Evolutionary conservation across 2,113 vertebrate species (phyloP).

Genomic region (Cyprinodon tularosa): DNA sequence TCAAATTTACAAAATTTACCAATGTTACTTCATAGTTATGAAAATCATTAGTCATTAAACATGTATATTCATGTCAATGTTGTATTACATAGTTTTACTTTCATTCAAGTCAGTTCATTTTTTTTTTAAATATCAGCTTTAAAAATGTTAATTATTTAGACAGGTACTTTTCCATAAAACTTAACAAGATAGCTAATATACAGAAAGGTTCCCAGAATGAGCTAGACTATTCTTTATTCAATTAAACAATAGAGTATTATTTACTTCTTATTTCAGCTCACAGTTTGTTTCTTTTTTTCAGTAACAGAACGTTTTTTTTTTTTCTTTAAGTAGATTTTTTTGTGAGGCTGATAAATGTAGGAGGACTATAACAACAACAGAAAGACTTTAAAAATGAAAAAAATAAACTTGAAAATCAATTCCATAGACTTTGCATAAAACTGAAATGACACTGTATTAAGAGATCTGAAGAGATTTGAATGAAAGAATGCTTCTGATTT

Average conservation of each 20-base stretch:
- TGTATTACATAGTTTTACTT: too few relatives aligned
- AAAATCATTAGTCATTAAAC: background rate
- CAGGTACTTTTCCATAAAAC: too few relatives aligned
- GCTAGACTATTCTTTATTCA: too few relatives aligned
- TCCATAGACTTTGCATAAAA: background rate
- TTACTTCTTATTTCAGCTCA: background rate
- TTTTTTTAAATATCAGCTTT: background rate
- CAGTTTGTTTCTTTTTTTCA: background rate
- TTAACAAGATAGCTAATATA: too few relatives aligned
- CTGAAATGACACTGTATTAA: background rate
- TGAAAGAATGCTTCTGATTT: constrained; percentile 2
- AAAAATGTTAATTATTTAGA: background rate
- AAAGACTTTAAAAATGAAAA: background rate
- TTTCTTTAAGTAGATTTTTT: background rate
- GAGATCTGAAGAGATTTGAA: constrained; percentile 2
- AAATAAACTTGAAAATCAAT: background rate
- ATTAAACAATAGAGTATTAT: too few relatives aligned
- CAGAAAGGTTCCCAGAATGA: too few relatives aligned
- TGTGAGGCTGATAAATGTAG: background rate
- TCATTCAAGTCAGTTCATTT: background rate
- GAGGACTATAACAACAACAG: background rate
- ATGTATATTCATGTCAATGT: too few relatives aligned
- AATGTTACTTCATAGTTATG: background rate
- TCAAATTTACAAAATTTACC: too few relatives aligned
- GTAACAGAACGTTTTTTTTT: background rate